Conservation (phyloP, 2,888 invertebrate species). For the Mylabris sibirica region DNA sequence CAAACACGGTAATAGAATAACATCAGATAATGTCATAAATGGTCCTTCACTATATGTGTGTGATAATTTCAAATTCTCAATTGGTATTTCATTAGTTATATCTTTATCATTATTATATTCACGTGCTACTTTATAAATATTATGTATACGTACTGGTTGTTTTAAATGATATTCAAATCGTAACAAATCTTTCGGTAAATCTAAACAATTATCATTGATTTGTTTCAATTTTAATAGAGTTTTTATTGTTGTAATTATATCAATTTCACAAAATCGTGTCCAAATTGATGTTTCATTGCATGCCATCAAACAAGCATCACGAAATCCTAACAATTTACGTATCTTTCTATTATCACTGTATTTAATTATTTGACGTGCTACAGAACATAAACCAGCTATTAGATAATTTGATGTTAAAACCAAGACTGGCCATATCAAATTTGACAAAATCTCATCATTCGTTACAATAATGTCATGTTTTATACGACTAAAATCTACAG, state of each 20-base stretch:
- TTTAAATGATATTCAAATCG: constrained; percentile 85
- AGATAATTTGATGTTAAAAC: constrained; percentile 66
- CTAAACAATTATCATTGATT: constrained; percentile 41
- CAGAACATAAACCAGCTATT: constrained; percentile 81
- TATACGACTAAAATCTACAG: constrained; percentile 56
- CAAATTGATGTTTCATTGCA: constrained; percentile 86
- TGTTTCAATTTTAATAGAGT: constrained; percentile 52
- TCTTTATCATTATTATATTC: constrained; percentile 60
- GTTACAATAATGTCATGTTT: constrained; percentile 54
- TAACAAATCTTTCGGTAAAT: constrained; percentile 74
- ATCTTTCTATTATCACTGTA: constrained; percentile 51
- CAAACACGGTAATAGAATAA: constrained; percentile 78
- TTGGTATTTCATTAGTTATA: constrained; percentile 62
- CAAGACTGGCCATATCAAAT: constrained; percentile 69
- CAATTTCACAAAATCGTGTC: constrained; percentile 93
- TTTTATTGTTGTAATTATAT: constrained; percentile 71
- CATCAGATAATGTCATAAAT: constrained; percentile 81
- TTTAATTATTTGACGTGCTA: constrained; percentile 69
- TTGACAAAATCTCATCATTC: constrained; percentile 59
- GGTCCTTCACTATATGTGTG: constrained; percentile 87
- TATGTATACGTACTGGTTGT: constrained; percentile 85
- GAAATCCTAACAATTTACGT: constrained; percentile 75
- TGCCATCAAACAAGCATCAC: constrained; percentile 79
- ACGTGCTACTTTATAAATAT: constrained; percentile 78
- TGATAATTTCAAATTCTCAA: constrained; percentile 64